Base-by-base conservation (phyloP, 2,797 vertebrate genomes). In the Darevskia nairensis region DNA sequence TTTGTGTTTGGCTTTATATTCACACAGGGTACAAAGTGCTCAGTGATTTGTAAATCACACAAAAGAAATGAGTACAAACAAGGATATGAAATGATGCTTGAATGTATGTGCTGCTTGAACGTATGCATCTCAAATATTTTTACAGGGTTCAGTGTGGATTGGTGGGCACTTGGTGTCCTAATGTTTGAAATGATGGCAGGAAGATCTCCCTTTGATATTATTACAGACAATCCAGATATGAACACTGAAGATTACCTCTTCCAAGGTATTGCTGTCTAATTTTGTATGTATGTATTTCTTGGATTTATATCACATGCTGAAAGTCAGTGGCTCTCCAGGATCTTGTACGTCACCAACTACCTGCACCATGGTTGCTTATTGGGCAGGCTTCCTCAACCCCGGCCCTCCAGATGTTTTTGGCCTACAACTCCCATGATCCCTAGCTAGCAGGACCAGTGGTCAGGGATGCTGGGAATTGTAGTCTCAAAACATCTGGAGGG, bases 111-210 rank as follows among this genome's bases (percentile, higher is more conserved):
- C 23, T 5, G 32, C 17, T 80, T 93, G 77, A 90, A 13, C 50
- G 6, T 1, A 0, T 81, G 9, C 3, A 35, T 23, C 84, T 87
- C 27, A 15, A 39, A 50, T 29, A 0, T 23, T 8, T 41, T 11
- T 27, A 2, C 95, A 98, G 99, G 99, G 86, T 99, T 99, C 97
- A 99, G 99, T 1, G 99, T 99, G 95, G 99, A 99, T 97, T 99
- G 99, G 99, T 99, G 99, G 99, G 99, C 99, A 0, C 97, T 99
- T 21, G 99, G 99, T 0, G 99, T 99, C 88, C 96, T 99, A 89
- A 99, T 99, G 99, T 99, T 99, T 88, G 99, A 99, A 96, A 99
- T 99, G 99, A 99, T 99, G 99, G 99, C 99, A 0, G 99, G 99
- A 35, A 97, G 99, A 85, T 99, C 98, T 80, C 99, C 99, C 0